phyloP scores from a whole-genome alignment of 2,888 invertebrate genomes.

The Chrysina gloriosa region DNA sequence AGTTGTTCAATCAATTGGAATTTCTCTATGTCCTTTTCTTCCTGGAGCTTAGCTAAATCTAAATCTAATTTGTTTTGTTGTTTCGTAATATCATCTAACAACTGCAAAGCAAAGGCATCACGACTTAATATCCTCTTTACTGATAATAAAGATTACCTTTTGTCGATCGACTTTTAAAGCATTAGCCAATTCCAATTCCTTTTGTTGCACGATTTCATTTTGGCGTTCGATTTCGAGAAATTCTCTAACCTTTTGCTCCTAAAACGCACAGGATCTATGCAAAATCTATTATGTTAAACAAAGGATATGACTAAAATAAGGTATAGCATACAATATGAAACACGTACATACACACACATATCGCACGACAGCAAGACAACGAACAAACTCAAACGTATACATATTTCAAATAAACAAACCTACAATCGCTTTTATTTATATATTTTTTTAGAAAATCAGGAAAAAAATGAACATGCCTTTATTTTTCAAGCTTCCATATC shows the following conservation, averaged over 20 bases:
- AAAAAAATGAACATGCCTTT: conserved; percentile 69
- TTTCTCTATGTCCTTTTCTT: conserved; percentile 73
- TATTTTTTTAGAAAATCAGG: conserved; percentile 53
- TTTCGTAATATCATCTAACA: conserved; percentile 68
- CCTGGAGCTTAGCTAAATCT: conserved; percentile 77
- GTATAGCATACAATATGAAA: neutral
- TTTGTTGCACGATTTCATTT: conserved; percentile 72
- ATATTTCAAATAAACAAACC: conserved; percentile 38
- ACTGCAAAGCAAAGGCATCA: conserved; percentile 57
- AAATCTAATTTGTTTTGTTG: conserved; percentile 75
- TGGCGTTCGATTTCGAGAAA: conserved; percentile 72
- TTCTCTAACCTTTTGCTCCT: conserved; percentile 69
- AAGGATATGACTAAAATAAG: neutral
- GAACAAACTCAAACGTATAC: conserved; percentile 4
- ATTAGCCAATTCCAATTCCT: conserved; percentile 75
- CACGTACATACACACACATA: conserved; percentile 1
- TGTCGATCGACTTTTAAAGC: conserved; percentile 73
- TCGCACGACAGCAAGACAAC: conserved; percentile 10
- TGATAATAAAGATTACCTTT: conserved; percentile 61
- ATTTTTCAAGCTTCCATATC: conserved; percentile 70
- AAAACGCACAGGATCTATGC: conserved; percentile 49
- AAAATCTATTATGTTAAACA: conserved; percentile 1
- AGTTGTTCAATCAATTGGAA: conserved; percentile 72
- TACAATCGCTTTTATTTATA: conserved; percentile 44
- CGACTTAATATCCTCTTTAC: conserved; percentile 7